Evolutionary conservation across 2,888 invertebrate species (phyloP).

Genomic region (Drosophila aldrichi): DNA sequence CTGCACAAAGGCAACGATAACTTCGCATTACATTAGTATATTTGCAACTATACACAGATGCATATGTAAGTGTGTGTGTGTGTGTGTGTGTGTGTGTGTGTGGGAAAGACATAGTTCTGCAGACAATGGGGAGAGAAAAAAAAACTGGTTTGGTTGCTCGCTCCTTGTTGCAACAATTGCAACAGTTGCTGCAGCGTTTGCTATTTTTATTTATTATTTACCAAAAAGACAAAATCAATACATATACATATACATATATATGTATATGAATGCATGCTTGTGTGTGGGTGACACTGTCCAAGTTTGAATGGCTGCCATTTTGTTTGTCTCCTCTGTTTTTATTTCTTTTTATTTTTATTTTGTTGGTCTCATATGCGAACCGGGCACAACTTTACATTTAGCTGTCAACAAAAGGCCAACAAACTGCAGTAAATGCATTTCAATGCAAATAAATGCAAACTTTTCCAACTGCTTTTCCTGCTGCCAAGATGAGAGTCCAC

Average conservation of each 20-base stretch:
- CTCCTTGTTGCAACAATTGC: slow-evolving; percentile 72
- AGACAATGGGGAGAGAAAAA: slow-evolving; percentile 37
- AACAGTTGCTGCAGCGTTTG: slow-evolving; percentile 61
- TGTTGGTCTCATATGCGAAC: slow-evolving; percentile 66
- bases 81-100: slow-evolving; percentile 54
- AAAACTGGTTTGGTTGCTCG: slow-evolving; percentile 67
- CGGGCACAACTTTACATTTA: slow-evolving; percentile 65
- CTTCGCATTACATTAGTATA: slow-evolving; percentile 79
- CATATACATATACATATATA: slow-evolving; percentile 35
- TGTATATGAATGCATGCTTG: not conserved
- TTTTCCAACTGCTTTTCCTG: slow-evolving; percentile 44
- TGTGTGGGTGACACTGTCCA: slow-evolving; percentile 40
- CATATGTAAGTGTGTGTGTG: slow-evolving; percentile 46
- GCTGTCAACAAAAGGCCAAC: slow-evolving; percentile 55
- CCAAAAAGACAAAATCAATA: slow-evolving; percentile 71
- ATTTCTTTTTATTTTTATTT: not conserved
- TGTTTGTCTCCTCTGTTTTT: slow-evolving; percentile 11
- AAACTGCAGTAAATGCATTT: slow-evolving; percentile 56
- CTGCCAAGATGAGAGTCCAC: slow-evolving; percentile 6
- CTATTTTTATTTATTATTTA: slow-evolving; percentile 75
- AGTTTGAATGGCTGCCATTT: slow-evolving; percentile 47
- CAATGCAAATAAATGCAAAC: slow-evolving; percentile 66
- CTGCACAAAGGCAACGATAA: slow-evolving; percentile 75
- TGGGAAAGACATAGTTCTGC: slow-evolving; percentile 73
- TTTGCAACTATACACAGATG: slow-evolving; percentile 27